Base-by-base conservation (phyloP, 2,797 vertebrate species). In the Toxotes lorentzi region DNA sequence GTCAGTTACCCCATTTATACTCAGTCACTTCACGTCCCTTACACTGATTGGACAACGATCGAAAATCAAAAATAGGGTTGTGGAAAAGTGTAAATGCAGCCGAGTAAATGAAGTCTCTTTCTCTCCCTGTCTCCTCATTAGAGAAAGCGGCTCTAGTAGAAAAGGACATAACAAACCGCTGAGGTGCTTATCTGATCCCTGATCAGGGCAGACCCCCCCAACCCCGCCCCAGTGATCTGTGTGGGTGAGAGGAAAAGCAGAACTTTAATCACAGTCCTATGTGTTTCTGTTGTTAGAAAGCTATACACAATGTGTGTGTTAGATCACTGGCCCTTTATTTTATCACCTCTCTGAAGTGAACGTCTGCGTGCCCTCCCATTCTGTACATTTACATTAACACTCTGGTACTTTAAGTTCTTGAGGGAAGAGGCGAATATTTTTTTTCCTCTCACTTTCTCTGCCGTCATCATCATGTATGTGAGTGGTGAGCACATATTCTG, bases 281-380 rank as follows among this genome's bases (percentile, higher is more conserved):
- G 12, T 14, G 40, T 41, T 14, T 41, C 40, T 41, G 12, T 14
- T 41, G 40, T 41, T 41, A 41, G 12, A 4, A 4, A 41, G 40
- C 2, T 41, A 14, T 14, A 12, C 12, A 2, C 12, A 41, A 14
- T 14, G 40, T 13, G 14, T 13, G 3, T 59, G 40, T 67, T n/a
- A n/a, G 32, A 60, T 66, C 54, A 27, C 72, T 32, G 32, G 21
- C 3, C 14, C 13, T 62, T 56, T 41, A 48, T 74, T 54, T 24
- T 34, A 11, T 53, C 38, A 27, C 64, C 17, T 58, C 6, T 35
- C 34, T 30, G 27, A 30, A 30, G 27, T 30, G 27, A 30, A 30
- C 4, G 27, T 30, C 45, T 21, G 17, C 45, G 13, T 40, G 19
- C 17, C 21, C 24, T 45, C 40, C 27, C 24, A 24, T 21, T 67